These are phyloP conservation scores for Anoncus sp. DNA, from an alignment of 2,888 invertebrate species.

Conservation along the genomic window DNA sequence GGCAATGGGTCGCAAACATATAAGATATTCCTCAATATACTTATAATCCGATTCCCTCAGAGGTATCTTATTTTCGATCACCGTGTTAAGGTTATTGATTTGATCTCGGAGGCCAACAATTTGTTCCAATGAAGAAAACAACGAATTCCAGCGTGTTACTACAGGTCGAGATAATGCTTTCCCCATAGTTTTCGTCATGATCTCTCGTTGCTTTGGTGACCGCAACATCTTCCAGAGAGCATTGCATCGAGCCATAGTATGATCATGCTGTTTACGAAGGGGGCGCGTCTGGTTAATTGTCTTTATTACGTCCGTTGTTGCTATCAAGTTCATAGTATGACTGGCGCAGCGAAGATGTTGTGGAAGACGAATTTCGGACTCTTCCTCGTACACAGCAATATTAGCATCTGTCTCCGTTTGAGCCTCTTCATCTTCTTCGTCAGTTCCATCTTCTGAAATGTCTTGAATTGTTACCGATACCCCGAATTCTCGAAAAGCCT, in stretches of 20 bases:
- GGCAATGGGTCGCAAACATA: slow-evolving; percentile 26
- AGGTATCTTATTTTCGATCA: slow-evolving; percentile 24
- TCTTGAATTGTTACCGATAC: slow-evolving; percentile 25
- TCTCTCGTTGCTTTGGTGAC: slow-evolving; percentile 39
- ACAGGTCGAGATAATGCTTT: slow-evolving; percentile 42
- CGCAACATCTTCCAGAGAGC: slow-evolving; percentile 23
- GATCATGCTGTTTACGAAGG: slow-evolving; percentile 8
- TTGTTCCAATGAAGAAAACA: slow-evolving; percentile 49
- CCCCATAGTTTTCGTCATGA: slow-evolving; percentile 13
- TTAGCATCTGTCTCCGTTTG: slow-evolving; percentile 25
- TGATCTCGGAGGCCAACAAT: slow-evolving; percentile 24
- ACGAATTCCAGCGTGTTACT: slow-evolving; percentile 47
- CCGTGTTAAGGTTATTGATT: slow-evolving; percentile 27
- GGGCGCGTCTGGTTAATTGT: slow-evolving; percentile 13
- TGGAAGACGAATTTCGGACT: slow-evolving; percentile 17
- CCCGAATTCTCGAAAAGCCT: slow-evolving; percentile 28
- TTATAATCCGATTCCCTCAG: slow-evolving; percentile 33
- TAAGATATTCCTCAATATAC: slow-evolving; percentile 29
- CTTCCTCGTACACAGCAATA: slow-evolving; percentile 27
- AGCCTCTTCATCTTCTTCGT: slow-evolving; percentile 34
- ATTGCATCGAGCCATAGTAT: slow-evolving; percentile 8
- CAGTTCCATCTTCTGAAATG: slow-evolving; percentile 34
- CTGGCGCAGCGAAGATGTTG: slow-evolving; percentile 22
- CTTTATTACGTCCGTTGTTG: slow-evolving; percentile 23
- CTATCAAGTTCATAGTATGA: slow-evolving; percentile 22